phyloP scores from a whole-genome alignment of 2,888 invertebrate genomes.

The Chloromyia formosa region DNA sequence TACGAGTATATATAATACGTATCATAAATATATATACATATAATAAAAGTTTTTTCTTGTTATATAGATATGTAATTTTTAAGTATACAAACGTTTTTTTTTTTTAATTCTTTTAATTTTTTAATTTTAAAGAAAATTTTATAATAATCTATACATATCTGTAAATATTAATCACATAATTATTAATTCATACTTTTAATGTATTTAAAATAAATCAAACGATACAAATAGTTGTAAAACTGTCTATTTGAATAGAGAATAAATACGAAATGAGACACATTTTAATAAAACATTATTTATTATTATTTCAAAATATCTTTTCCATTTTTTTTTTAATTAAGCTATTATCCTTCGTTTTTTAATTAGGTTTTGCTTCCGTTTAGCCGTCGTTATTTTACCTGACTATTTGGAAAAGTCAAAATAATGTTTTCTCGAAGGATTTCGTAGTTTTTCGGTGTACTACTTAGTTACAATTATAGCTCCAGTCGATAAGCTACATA shows the following conservation, averaged over 20 bases:
- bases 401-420: too few species aligned
- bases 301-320: neutral
- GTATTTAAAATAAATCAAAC: neutral
- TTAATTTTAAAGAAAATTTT: constrained; percentile 25
- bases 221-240: neutral
- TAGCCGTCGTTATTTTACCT: too few species aligned
- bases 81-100: neutral
- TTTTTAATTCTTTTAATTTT: too few species aligned
- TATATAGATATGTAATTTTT: constrained; percentile 24
- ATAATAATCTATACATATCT: constrained; percentile 34
- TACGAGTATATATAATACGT: too few species aligned
- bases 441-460: too few species aligned
- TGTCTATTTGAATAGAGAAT: neutral
- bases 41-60: constrained; percentile 11
- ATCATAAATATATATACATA: constrained; percentile 3
- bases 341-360: too few species aligned
- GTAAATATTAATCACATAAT: constrained; percentile 13
- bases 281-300: neutral
- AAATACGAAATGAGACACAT: neutral
- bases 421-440: too few species aligned
- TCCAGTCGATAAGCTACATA: too few species aligned
- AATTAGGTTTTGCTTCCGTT: too few species aligned
- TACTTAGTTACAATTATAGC: too few species aligned
- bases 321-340: neutral
- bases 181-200: neutral